These are phyloP conservation scores for Sebastes melanostomus DNA, from an alignment of 2,797 vertebrate species.

Conservation along the genomic window DNA sequence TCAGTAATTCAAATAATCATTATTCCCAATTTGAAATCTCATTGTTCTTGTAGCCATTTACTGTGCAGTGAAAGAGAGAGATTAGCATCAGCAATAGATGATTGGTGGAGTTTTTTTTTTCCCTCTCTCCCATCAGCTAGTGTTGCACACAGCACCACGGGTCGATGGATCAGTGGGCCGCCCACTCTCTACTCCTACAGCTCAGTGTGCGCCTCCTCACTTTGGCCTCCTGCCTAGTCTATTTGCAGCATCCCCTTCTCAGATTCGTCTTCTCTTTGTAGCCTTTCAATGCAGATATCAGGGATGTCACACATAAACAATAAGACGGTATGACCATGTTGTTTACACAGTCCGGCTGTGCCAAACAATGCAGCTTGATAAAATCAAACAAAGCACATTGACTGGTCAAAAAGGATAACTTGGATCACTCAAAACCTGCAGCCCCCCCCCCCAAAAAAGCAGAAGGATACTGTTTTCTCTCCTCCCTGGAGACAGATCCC, in stretches of 20 bases:
- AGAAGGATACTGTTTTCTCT: slow-evolving; percentile 56
- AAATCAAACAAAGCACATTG: slow-evolving; percentile 58
- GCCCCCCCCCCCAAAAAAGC: slow-evolving; percentile 17
- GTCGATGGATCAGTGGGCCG: slow-evolving; percentile 73
- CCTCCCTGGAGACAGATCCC: slow-evolving; percentile 58
- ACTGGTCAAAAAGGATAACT: slow-evolving; percentile 43
- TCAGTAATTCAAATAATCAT: background rate
- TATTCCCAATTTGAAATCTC: background rate
- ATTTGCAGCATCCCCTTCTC: slow-evolving; percentile 75
- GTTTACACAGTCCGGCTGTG: slow-evolving; percentile 50
- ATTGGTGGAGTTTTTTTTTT: slow-evolving; percentile 27
- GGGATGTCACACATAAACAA: slow-evolving; percentile 58
- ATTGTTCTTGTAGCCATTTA: background rate
- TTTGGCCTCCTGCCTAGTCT: slow-evolving; percentile 74
- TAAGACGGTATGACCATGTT: slow-evolving; percentile 49
- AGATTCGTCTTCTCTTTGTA: slow-evolving; percentile 70
- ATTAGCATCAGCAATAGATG: slow-evolving; percentile 27
- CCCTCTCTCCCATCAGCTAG: slow-evolving; percentile 41
- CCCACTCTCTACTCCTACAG: slow-evolving; percentile 71
- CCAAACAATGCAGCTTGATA: slow-evolving; percentile 50
- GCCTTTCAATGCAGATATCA: slow-evolving; percentile 62
- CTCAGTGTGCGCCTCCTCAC: slow-evolving; percentile 71
- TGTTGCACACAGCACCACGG: slow-evolving; percentile 67
- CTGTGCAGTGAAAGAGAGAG: slow-evolving; percentile 7
- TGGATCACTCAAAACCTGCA: slow-evolving; percentile 38